phyloP scores from a whole-genome alignment of 2,113 vertebrate species.

The Plecotus auritus region DNA sequence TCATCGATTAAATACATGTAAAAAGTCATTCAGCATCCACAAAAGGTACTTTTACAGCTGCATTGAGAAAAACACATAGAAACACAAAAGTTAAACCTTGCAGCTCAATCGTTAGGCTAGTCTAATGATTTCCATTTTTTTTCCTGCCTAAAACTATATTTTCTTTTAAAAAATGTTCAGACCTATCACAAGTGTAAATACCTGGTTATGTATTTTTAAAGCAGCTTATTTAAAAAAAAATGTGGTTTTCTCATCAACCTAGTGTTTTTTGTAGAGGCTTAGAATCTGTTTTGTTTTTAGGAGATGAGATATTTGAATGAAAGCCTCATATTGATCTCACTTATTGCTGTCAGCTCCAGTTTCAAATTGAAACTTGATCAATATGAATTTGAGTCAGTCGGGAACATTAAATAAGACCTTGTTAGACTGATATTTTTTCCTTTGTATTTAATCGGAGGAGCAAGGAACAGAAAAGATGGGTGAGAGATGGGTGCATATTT shows the following conservation, averaged over 20 bases:
- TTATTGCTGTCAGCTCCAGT: not conserved
- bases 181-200: constrained; percentile 16
- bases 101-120: constrained; percentile 8
- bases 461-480: not conserved
- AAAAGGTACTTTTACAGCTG: constrained; percentile 24
- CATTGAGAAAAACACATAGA: not conserved
- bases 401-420: constrained; percentile 45
- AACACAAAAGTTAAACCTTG: not conserved
- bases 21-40: not conserved
- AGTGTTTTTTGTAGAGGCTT: not conserved
- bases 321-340: not conserved
- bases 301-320: constrained; percentile 13
- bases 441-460: constrained; percentile 33
- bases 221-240: not conserved
- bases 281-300: not conserved
- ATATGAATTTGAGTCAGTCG: constrained; percentile 34
- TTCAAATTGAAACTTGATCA: constrained; percentile 32
- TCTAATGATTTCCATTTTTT: not conserved
- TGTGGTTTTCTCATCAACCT: not conserved
- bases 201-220: not conserved
- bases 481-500: not conserved
- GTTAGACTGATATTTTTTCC: constrained; percentile 17
- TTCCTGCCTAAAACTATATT: constrained; percentile 18
- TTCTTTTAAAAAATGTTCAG: constrained; percentile 24
- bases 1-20: not conserved